Evolutionary conservation across 30 jellyfish, hydroid and myxozoan genomes (phyloP), one percentile per base, ranked within the genome.

Genomic region (Chironex yamaguchii): DNA sequence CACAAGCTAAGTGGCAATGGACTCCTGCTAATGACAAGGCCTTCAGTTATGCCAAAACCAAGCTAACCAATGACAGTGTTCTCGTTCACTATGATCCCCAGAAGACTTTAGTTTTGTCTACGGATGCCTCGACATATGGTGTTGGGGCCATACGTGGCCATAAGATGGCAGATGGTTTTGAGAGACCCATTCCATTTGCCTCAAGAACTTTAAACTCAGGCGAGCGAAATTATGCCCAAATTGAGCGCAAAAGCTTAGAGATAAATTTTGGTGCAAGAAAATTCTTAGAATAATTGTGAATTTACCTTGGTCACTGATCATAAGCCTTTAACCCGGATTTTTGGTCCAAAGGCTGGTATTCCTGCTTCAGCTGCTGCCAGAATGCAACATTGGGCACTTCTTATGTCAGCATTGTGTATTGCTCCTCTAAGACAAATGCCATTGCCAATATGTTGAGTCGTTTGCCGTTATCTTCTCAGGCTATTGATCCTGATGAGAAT

Each of bases 71-170:
- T 49, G 36, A 48, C 27, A 33, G 51, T n/a, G 71, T 87, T 25
- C 88, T 86, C 24, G 96, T 67, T 63, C 98, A 91, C 58, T 91
- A 14, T 63, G 90, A 91, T 42, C 64, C 97, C 21, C 49, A 49
- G 12, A 42, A 53, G 52, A n/a, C n/a, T 74, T 80, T 84, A 9
- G 21, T 29, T 23, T 71, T 90, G 72, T 30, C 54, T 24, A 33
- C 81, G 23, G 97, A 88, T 70, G 97, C 96, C 11, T 82, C 96
- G 11, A 32, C 96, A 13, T 29, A 30, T 62, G 97, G 98, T 26
- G 80, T 91, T 12, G 92, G 97, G 12, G 98, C 98, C 0, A 93
- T 91, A 48, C 31, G 87, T 34, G 42, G 72, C 2, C 97, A 91
- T 48, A 29, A 6, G 30, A 30, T 86, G 87, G 51, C 22, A 25